Evolutionary conservation across 2,888 invertebrate genomes (phyloP), one percentile per base, ranked within the genome.

Genomic region (Allophyes oxyacanthae): DNA sequence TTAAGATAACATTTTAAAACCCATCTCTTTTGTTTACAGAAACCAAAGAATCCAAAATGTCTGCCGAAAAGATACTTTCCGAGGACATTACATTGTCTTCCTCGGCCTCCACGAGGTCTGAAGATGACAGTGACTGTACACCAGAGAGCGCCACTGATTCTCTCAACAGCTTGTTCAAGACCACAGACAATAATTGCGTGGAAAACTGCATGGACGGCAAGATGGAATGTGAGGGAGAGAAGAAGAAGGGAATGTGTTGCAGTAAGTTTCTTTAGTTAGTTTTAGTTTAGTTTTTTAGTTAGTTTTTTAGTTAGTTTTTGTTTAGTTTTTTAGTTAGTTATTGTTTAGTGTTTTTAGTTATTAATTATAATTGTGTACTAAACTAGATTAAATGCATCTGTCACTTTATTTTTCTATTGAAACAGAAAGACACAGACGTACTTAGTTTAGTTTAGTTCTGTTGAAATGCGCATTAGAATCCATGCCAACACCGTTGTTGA

Each of bases 161-260:
- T 0, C 65, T 80, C 0, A 79, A 87, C 67, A 85, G 84, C 46
- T 64, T 88, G 0, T 68, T 83, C 2, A 80, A 79, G 25, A 72
- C 67, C 45, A 62, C 42, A 11, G 74, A 79, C 2, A 61, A 69
- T 6, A 69, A 67, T 0, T 78, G 76, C 11, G 59, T 44, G 0
- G 79, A 78, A 2, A 64, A 66, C 41, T 79, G 77, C 38, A 58
- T 77, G 14, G 75, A 80, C 5, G 75, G 80, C 0, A 50, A 80
- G 2, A 59, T 72, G 0, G 37, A 77, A 6, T 79, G 78, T 25
- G 77, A 80, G 5, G 75, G 77, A 7, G 52, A 69, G 10, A 66
- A 54, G 45, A 79, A 63, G 7, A 63, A 58, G 33, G 72, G 74
- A 1, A 46, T 70, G 25, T 86, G 75, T 51, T 86, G 86, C 69